Evolutionary conservation across 2,113 vertebrate genomes (phyloP).

Genomic region (Sprattus sprattus): DNA sequence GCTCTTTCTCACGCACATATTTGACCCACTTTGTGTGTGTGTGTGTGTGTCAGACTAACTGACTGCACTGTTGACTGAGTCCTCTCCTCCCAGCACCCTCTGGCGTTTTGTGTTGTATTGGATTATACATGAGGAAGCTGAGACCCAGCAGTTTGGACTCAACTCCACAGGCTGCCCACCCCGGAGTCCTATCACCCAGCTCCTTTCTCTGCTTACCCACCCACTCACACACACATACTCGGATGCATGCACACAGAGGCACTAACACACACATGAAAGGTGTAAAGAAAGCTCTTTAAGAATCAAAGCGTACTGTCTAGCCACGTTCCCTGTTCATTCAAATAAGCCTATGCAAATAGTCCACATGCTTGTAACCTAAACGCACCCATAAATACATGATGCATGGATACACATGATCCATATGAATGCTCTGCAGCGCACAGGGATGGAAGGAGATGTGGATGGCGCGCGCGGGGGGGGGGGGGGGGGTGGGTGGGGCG

Average conservation of each 20-base stretch:
- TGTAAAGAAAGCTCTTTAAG: background rate
- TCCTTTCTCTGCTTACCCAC: background rate
- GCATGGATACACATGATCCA: background rate
- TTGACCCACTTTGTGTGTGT: conserved; percentile 67
- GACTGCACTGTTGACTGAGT: conserved; percentile 51
- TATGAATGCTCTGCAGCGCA: background rate
- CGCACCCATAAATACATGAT: background rate
- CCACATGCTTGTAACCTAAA: background rate
- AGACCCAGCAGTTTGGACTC: conserved; percentile 51
- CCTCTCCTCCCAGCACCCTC: conserved; percentile 60
- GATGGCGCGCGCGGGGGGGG: background rate
- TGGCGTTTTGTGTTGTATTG: conserved; percentile 64
- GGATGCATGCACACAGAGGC: background rate
- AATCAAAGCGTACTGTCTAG: background rate
- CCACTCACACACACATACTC: background rate
- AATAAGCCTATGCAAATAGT: background rate
- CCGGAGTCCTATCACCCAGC: conserved; percentile 54
- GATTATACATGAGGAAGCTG: conserved; percentile 62
- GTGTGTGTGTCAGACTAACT: conserved; percentile 44
- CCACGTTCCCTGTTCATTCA: too few species aligned
- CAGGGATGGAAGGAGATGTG: background rate
- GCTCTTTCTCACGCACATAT: conserved; percentile 26
- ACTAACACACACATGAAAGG: background rate
- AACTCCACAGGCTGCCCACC: conserved; percentile 32
- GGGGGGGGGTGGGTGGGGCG: too few species aligned